A percentile compares a stretch with the other conserved stretches of the same genome.
phyloP scores from a whole-genome alignment of 2,888 invertebrate genomes.

The Acrocyrtus sp. region DNA sequence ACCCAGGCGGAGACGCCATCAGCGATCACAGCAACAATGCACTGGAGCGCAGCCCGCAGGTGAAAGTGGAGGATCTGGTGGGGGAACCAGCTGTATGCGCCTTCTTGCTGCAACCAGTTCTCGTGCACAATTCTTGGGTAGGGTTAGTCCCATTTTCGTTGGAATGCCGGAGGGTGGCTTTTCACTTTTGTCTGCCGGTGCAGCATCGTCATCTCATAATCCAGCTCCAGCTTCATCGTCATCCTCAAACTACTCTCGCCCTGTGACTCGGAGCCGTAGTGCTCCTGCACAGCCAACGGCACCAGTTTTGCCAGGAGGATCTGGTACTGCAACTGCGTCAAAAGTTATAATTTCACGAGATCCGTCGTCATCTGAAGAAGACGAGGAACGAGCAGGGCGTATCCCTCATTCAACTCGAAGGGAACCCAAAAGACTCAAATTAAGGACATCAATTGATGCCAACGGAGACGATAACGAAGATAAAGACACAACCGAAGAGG shows the following conservation, averaged over 20 bases:
- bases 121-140: conserved; percentile 34
- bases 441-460: conserved; percentile 26
- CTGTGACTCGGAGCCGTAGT: conserved; percentile 29
- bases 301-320: neutral
- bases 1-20: neutral
- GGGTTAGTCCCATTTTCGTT: conserved; percentile 43
- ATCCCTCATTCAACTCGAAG: conserved; percentile 13
- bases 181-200: conserved; percentile 13
- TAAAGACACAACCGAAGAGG: neutral
- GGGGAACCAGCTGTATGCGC: conserved; percentile 27
- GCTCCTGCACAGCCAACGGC: conserved; percentile 26
- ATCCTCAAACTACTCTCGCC: neutral
- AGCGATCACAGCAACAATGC: neutral
- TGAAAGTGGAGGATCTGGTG: neutral
- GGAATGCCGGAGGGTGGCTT: conserved; percentile 45
- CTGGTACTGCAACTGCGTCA: neutral
- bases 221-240: neutral
- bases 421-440: conserved; percentile 35
- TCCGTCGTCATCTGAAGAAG: conserved; percentile 34
- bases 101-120: conserved; percentile 30
- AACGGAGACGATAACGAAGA: neutral
- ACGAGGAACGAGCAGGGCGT: neutral
- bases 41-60: neutral
- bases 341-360: neutral
- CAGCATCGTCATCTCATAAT: neutral